Base-by-base conservation (phyloP, 2,888 invertebrate genomes). In the Dynastes maya region DNA sequence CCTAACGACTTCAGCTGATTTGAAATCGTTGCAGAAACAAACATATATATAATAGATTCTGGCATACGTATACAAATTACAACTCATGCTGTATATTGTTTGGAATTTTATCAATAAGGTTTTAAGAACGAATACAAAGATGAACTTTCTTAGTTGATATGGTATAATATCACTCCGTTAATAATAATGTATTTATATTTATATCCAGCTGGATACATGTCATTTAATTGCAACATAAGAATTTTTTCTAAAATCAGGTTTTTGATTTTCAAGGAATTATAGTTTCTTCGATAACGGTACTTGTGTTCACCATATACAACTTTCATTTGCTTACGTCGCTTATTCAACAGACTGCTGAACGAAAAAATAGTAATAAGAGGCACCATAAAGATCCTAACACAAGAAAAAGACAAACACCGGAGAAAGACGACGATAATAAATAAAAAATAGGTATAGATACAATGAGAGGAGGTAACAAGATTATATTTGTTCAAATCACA, bases 221-320 rank as follows among this genome's bases (percentile, higher is more conserved):
- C 32, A 37, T 37, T 37, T 37, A 37, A 16, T 53, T 13, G 16
- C 53, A 53, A 53, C 13, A 16, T 22, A 61, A 61, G 61, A 58
- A 61, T 29, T 53, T 13, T 16, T 65, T 65, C 16, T 65, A 65
- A n/a, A 29, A 29, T 53, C 70, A 70, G 53, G 70, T 51, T 70
- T 53, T 27, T 29, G 53, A 53, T 70, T 37, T 70, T 53, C 70
- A 70, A 70, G 70, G 55, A 55, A 55, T 32, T 53, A n/a, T n/a
- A 70, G 51, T 13, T 70, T 37, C n/a, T 27, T 53, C n/a, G 29
- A 53, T 70, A 70, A 55, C 53, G 70, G 53, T 32, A 55, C n/a
- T 32, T 53, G 13, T n/a, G 37, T 16, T 49, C 45, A 45, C 16
- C 16, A 22, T 9, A 22, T 16, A 58, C 55, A 58, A 58, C 55